Percentiles rank a stretch among this genome's conserved stretches.
Conservation (phyloP, 2,113 vertebrate species). For the Nerophis ophidion region DNA sequence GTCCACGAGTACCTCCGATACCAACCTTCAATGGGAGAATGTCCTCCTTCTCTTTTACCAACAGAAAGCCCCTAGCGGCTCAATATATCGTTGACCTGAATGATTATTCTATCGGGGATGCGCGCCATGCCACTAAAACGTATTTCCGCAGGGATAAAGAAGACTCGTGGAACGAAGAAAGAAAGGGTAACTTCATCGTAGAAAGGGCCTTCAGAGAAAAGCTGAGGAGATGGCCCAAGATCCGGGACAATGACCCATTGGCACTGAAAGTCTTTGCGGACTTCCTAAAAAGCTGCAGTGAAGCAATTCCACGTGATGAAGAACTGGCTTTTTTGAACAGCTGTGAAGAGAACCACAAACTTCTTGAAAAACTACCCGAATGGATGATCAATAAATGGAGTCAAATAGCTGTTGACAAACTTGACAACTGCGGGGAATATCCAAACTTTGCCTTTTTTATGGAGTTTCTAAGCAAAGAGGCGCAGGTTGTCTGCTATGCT, state of each 20-base stretch:
- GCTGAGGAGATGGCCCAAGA: conserved; percentile 7
- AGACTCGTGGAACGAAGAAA: background rate
- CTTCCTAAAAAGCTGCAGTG: background rate
- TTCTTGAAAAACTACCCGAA: conserved; percentile 3
- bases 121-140: background rate
- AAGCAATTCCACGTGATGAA: too few relatives aligned
- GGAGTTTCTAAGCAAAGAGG: conserved; percentile 2
- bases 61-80: background rate
- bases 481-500: background rate
- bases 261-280: conserved; percentile 3
- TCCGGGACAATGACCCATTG: background rate
- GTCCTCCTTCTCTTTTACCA: background rate
- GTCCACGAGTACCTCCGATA: background rate
- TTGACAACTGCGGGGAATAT: background rate
- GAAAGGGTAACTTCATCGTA: background rate
- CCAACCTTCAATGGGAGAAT: background rate
- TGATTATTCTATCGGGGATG: background rate
- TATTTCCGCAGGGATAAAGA: background rate
- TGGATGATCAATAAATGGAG: conserved; percentile 5
- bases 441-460: background rate
- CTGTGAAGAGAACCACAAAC: background rate
- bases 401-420: conserved; percentile 3
- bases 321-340: background rate
- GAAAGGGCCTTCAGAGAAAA: background rate
- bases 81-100: background rate